Base-by-base conservation (phyloP, 2,113 vertebrate genomes). In the Phalacrocorax aristotelis region DNA sequence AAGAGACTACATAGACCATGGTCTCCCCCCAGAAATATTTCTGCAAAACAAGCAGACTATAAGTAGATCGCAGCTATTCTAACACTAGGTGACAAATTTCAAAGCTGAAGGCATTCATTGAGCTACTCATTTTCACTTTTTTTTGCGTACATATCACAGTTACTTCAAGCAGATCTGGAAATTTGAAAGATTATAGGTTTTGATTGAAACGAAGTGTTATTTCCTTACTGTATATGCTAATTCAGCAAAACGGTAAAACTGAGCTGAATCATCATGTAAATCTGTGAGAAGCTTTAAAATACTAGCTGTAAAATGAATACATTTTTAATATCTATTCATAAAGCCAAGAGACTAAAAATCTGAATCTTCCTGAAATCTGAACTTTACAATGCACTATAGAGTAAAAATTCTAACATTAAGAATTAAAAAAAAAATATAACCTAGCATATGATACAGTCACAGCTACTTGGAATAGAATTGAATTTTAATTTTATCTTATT, bases 41-140 rank as follows among this genome's bases (percentile, higher is more conserved):
- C 75, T 96, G 77, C 60, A 92, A 95, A 90, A 83, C 21, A 94
- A 93, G 57, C 62, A 72, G 68, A 76, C 81, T 92, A 60, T 48
- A 75, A 15, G 54, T 65, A 94, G 32, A 9, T 54, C 90, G 83
- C 68, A 96, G 78, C 16, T 96, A 92, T 89, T 96, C 25, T 89
- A 87, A 81, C 40, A 87, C 21, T 84, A 86, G 57, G 84, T 83
- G 95, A 95, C 66, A 96, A 87, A 95, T 96, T 96, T 96, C 70
- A 97, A 93, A 95, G 79, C 49, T 71, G 64, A 96, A 95, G 69
- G 74, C 70, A 95, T 87, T 78, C 11, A 22, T 84, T 38, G 72
- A 96, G 79, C 60, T 93, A 83, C 62, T 96, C 13, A 95, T 87
- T 90, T 90, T 87, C 13, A 82, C 83, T 94, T 92, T 71, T 71